Conservation (phyloP, 2,113 vertebrate genomes). For the Callipepla squamata region DNA sequence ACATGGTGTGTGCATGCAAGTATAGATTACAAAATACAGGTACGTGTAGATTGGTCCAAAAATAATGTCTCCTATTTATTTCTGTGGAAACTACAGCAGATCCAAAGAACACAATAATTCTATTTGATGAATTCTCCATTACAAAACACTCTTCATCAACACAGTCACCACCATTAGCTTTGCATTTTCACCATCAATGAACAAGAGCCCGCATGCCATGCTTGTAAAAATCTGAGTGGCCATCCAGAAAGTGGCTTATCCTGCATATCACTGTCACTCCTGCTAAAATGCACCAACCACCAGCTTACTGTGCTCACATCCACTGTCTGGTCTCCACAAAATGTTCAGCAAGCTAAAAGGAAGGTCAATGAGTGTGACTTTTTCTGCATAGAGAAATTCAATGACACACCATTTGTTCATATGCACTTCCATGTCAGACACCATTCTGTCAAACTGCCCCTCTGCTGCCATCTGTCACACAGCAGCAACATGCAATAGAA, state of each 20-base stretch:
- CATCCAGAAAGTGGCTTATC: background rate
- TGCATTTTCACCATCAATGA: background rate
- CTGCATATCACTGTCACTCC: background rate
- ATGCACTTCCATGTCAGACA: background rate
- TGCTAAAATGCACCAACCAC: background rate
- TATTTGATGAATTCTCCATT: background rate
- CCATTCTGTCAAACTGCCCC: too few species aligned
- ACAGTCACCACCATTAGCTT: background rate
- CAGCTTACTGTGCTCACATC: background rate
- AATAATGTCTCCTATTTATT: background rate
- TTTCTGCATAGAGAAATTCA: background rate
- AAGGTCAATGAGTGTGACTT: background rate
- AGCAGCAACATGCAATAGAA: background rate
- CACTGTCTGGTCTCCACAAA: background rate
- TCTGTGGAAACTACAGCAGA: background rate
- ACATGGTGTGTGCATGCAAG: accelerated
- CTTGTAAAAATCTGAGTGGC: background rate
- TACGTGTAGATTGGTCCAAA: background rate
- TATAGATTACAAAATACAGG: background rate
- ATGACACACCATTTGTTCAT: background rate
- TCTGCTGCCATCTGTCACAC: background rate
- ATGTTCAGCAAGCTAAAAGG: background rate
- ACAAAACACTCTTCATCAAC: background rate
- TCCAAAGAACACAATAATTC: background rate
- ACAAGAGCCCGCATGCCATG: background rate